These are phyloP conservation scores for Siniperca obscura DNA, from an alignment of 2,797 vertebrate species.

Conservation along the genomic window DNA sequence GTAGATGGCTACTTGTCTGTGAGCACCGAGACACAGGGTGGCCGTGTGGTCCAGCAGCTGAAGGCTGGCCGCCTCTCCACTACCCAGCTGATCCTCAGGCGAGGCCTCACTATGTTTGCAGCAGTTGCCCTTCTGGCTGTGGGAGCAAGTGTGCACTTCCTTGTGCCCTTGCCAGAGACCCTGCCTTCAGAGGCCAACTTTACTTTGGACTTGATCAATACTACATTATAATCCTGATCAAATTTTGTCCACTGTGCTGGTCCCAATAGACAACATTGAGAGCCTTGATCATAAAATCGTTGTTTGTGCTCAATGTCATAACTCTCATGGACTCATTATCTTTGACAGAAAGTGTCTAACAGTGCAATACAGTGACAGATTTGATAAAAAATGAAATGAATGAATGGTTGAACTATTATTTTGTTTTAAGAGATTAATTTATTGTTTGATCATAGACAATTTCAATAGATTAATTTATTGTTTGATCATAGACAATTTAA, in stretches of 20 bases:
- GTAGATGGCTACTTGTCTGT: slow-evolving; percentile 61
- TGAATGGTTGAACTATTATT: neutral
- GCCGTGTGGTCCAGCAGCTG: slow-evolving; percentile 9
- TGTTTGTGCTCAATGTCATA: neutral
- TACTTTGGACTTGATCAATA: slow-evolving; percentile 64
- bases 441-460: slow-evolving; percentile 1
- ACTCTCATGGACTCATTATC: slow-evolving; percentile 8
- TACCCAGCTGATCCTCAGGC: slow-evolving; percentile 81
- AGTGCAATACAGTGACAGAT: neutral
- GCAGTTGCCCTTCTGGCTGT: slow-evolving; percentile 78
- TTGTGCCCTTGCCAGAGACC: slow-evolving; percentile 74
- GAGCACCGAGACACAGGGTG: slow-evolving; percentile 14
- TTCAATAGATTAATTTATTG: no score
- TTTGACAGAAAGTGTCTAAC: neutral
- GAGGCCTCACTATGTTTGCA: slow-evolving; percentile 74
- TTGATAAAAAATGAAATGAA: neutral
- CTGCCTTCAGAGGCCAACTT: slow-evolving; percentile 39
- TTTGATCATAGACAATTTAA: no score
- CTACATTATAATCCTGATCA: slow-evolving; percentile 48
- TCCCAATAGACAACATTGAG: slow-evolving; percentile 13
- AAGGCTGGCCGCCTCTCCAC: slow-evolving; percentile 32
- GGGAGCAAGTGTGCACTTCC: slow-evolving; percentile 82
- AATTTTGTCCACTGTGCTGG: slow-evolving; percentile 32
- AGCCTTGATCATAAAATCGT: neutral
- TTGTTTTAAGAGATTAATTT: neutral